Base-by-base conservation (phyloP, 2,888 invertebrate species). In the Sialis fuliginosa region DNA sequence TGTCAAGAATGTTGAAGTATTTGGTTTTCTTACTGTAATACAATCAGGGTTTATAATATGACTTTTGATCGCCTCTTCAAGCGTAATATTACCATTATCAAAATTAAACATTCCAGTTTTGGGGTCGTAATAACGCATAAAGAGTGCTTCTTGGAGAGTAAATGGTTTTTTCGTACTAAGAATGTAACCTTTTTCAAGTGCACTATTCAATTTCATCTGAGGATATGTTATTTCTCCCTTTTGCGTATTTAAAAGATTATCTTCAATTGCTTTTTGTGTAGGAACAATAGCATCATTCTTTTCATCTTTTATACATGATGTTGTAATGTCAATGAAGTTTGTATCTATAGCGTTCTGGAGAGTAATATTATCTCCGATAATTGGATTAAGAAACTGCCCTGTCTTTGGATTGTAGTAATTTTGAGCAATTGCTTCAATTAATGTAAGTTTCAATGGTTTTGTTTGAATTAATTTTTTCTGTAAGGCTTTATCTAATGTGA, bases 61-160 rank as follows among this genome's bases (percentile, higher is more conserved):
- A 49, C 74, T 69, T 49, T 76, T 70, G 44, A 88, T 81, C 2
- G 87, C 84, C 52, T 84, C 77, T 49, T 80, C 78, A 9, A 89
- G 63, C 9, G 82, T 81, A 55, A 85, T 70, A 45, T 71, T 72
- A 44, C 76, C 72, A 30, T 77, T 75, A 51, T 81, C 80, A 48
- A 85, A 77, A 5, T 74, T 72, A 50, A 85, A 75, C 45, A 78
- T 72, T 1, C 88, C 86, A 4, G 80, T 77, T 52, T 75, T 73
- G 4, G 81, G 73, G 58, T 88, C 79, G 60, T 88, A 90, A 39
- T 83, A 74, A 50, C 82, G 81, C 62, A 86, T 80, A 31, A 86
- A 79, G 47, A 90, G 65, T 9, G 86, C 84, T 67, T 89, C 86
- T 61, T 86, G 86, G 49, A 90, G 65, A 0, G 87, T 82, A 74